A percentile compares a stretch with the other conserved stretches of the same genome.
Evolutionary conservation across 2,888 invertebrate species (phyloP).

Genomic region (Epicampocera succincta): DNA sequence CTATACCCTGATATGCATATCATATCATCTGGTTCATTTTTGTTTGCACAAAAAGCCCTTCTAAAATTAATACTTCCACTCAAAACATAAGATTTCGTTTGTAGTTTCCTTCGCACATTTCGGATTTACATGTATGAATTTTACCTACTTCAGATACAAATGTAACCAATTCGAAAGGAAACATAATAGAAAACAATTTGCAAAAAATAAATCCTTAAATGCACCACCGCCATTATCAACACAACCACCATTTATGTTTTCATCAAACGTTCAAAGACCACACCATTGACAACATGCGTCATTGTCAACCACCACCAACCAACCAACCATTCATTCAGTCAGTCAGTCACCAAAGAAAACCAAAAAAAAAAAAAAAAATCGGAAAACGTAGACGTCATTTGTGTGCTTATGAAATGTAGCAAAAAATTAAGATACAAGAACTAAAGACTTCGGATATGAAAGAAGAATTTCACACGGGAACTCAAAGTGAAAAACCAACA

Average conservation of each 20-base stretch:
- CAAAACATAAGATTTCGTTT: constrained; percentile 61
- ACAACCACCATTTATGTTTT: constrained; percentile 55
- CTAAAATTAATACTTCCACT: constrained; percentile 58
- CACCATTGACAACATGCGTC: constrained; percentile 46
- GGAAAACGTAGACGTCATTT: constrained; percentile 6
- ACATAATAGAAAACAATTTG: constrained; percentile 51
- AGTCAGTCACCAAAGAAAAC: not conserved
- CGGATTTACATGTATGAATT: not conserved
- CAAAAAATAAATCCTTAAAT: constrained; percentile 39
- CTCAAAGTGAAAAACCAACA: constrained; percentile 47
- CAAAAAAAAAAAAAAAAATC: no score
- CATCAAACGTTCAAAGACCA: constrained; percentile 30
- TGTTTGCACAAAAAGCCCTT: constrained; percentile 56
- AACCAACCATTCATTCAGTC: not conserved
- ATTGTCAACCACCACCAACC: constrained; percentile 51
- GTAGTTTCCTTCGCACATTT: constrained; percentile 37
- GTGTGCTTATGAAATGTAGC: constrained; percentile 30
- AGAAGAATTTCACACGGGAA: constrained; percentile 69
- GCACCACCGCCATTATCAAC: constrained; percentile 39
- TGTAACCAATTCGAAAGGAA: constrained; percentile 42
- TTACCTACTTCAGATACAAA: constrained; percentile 34
- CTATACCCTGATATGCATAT: constrained; percentile 37
- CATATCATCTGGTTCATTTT: constrained; percentile 55
- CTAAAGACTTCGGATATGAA: constrained; percentile 32
- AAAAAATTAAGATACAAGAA: constrained; percentile 25